Evolutionary conservation across 2,797 vertebrate genomes (phyloP).

Genomic region (Malacoraja senta): DNA sequence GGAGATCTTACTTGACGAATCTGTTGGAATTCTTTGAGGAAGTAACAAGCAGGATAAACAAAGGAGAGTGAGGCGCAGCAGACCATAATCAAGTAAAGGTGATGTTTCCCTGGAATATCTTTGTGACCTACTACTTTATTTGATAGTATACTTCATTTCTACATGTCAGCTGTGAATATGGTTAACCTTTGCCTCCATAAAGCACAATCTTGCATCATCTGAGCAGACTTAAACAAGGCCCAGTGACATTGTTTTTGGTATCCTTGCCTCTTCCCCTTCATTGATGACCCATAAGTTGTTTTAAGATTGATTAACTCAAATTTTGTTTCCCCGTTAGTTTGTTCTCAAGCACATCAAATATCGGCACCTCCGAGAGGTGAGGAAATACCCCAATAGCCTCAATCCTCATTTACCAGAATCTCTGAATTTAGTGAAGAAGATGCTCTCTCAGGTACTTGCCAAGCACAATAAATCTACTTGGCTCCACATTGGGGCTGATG

Average conservation of each 20-base stretch:
- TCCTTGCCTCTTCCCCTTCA: neutral
- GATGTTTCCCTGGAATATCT: neutral
- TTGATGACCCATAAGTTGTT: neutral
- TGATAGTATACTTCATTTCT: neutral
- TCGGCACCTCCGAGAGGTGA: conserved; percentile 57
- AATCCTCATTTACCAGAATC: conserved; percentile 55
- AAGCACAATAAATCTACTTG: conserved; percentile 54
- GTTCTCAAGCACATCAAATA: conserved; percentile 65
- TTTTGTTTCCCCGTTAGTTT: conserved; percentile 48
- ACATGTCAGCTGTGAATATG: neutral
- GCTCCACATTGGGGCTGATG: conserved; percentile 65
- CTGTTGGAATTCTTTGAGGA: too few species aligned
- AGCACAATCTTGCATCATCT: neutral
- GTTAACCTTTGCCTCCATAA: neutral
- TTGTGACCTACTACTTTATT: neutral
- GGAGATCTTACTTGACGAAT: too few species aligned
- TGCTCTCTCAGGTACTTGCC: conserved; percentile 58
- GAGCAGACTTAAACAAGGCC: neutral
- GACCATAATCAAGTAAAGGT: neutral
- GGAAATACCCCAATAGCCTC: conserved; percentile 64
- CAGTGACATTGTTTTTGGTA: neutral
- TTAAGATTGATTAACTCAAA: neutral
- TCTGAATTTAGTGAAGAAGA: conserved; percentile 52
- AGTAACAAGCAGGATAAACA: too few species aligned
- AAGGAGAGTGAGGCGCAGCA: too few species aligned